phyloP scores from a whole-genome alignment of 2,888 invertebrate species.

The Sinodicranocentrus sp. region DNA sequence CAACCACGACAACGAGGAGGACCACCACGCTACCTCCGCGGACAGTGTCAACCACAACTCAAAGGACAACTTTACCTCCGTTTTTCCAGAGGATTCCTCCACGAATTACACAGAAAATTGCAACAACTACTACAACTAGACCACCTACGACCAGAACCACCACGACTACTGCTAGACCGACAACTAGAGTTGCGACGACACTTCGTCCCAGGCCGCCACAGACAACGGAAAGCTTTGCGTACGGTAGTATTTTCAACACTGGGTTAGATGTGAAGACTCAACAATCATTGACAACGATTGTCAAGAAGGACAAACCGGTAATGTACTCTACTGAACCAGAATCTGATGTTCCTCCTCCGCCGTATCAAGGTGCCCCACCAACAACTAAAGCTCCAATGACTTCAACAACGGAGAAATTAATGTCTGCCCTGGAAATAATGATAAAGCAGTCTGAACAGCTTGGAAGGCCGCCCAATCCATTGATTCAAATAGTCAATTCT shows the following conservation, averaged over 20 bases:
- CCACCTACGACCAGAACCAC: constrained; percentile 23
- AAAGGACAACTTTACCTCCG: constrained; percentile 24
- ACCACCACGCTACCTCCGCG: constrained; percentile 23
- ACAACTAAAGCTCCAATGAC: constrained; percentile 15
- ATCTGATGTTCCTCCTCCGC: constrained; percentile 40
- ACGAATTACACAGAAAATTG: constrained; percentile 28
- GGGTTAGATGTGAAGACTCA: constrained; percentile 52
- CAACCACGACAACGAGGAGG: background rate
- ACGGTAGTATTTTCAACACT: constrained; percentile 51
- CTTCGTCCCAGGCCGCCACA: constrained; percentile 59
- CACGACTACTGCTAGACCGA: constrained; percentile 21
- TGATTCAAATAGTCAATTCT: constrained; percentile 34
- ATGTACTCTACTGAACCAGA: constrained; percentile 58
- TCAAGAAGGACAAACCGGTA: constrained; percentile 59
- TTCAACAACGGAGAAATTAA: constrained; percentile 40
- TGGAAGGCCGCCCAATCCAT: constrained; percentile 50
- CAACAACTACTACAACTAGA: constrained; percentile 29
- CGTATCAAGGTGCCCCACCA: constrained; percentile 60
- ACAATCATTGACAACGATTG: constrained; percentile 35
- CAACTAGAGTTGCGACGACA: constrained; percentile 47
- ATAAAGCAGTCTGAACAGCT: constrained; percentile 62
- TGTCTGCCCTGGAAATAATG: constrained; percentile 61
- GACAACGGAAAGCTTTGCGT: constrained; percentile 53
- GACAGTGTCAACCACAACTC: constrained; percentile 1
- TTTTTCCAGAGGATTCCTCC: constrained; percentile 24